Conservation (phyloP, 64 coral and sea anemone species). For the Porites australiensis region DNA sequence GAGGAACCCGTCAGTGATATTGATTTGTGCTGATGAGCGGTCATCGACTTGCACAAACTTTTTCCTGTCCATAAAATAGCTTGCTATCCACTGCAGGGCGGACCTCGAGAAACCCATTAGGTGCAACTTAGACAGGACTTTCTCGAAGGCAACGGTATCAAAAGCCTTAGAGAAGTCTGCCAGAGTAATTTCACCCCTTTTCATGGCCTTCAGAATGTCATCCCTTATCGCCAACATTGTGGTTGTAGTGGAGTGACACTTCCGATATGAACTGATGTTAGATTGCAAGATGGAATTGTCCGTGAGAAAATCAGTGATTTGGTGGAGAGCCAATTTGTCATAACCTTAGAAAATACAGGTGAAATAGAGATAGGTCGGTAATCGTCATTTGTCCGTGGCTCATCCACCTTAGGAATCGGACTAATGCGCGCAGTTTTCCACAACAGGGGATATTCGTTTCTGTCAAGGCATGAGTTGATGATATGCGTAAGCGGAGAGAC, state of each 20-base stretch:
- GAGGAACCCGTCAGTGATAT: background rate
- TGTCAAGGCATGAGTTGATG: conserved; percentile 17
- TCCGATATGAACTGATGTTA: conserved; percentile 23
- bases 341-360: conserved; percentile 24
- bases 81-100: background rate
- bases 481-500: background rate
- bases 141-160: background rate
- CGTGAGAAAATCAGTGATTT: conserved; percentile 24
- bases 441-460: conserved; percentile 21
- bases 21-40: conserved; percentile 3
- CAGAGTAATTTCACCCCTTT: background rate
- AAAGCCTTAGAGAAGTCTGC: conserved; percentile 16
- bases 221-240: conserved; percentile 25
- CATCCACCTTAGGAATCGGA: conserved; percentile 35
- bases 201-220: conserved; percentile 38
- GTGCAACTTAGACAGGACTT: conserved; percentile 4
- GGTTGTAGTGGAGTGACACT: conserved; percentile 10
- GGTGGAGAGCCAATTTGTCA: background rate
- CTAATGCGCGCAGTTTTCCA: conserved; percentile 39
- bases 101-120: conserved; percentile 11
- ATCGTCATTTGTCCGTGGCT: conserved; percentile 30
- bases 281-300: background rate
- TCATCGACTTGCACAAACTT: conserved; percentile 43
- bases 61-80: background rate
- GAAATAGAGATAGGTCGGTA: conserved; percentile 11